phyloP scores from a whole-genome alignment of 1,140 invertebrate species.

The Drosophila equinoxialis region DNA sequence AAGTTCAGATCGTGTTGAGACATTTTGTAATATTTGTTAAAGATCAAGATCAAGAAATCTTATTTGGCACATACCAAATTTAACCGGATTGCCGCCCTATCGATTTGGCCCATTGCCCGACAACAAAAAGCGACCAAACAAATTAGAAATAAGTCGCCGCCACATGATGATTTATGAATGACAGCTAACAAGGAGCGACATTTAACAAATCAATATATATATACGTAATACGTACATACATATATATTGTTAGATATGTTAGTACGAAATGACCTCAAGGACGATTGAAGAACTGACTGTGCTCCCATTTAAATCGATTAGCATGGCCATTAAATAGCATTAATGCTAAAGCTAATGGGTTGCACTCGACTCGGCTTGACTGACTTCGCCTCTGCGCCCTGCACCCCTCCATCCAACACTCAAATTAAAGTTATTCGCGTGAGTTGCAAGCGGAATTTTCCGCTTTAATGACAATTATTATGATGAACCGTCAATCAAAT shows the following conservation, averaged over 20 bases:
- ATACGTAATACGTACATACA: neutral
- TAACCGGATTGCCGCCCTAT: constrained; percentile 68
- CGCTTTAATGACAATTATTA: constrained; percentile 60
- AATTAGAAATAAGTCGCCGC: neutral
- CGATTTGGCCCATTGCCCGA: constrained; percentile 53
- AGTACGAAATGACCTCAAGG: constrained; percentile 26
- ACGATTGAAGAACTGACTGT: constrained; percentile 29
- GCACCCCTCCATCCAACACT: neutral
- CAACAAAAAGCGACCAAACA: neutral
- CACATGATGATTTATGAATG: constrained; percentile 66
- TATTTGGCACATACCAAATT: constrained; percentile 61
- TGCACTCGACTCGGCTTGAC: constrained; percentile 2
- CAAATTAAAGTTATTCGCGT: constrained; percentile 18
- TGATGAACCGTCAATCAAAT: constrained; percentile 55
- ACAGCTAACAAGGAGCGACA: constrained; percentile 59
- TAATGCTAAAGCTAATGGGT: constrained; percentile 17
- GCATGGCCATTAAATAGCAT: constrained; percentile 43
- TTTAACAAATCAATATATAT: constrained; percentile 43
- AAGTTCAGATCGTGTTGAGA: constrained; percentile 63
- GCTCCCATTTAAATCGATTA: constrained; percentile 58
- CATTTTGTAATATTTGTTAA: constrained; percentile 28
- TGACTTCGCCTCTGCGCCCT: neutral
- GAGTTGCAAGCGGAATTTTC: constrained; percentile 60
- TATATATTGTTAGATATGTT: neutral
- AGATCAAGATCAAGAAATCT: constrained; percentile 10